Percentiles rank a stretch among this genome's conserved stretches.
phyloP scores from a whole-genome alignment of 2,888 invertebrate genomes.

The Pterostichus niger region DNA sequence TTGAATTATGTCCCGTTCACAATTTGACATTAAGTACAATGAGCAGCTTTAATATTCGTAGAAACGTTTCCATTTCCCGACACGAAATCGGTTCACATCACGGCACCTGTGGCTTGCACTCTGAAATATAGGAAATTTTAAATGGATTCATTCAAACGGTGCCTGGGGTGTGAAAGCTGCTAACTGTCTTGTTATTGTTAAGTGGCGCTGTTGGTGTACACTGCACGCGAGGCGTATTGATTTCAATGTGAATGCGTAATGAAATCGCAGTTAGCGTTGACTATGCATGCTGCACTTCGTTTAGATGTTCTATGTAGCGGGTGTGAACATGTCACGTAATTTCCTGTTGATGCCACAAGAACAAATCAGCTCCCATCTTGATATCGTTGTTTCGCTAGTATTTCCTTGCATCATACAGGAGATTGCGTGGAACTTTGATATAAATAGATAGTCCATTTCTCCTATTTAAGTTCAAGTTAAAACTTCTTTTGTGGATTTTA shows the following conservation, averaged over 20 bases:
- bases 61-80: conserved; percentile 11
- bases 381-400: conserved; percentile 2
- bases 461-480: neutral
- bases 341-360: conserved; percentile 39
- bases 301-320: neutral
- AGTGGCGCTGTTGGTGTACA: neutral
- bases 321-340: conserved; percentile 42
- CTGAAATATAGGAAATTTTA: conserved; percentile 40
- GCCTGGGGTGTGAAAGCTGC: conserved; percentile 25
- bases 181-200: conserved; percentile 29
- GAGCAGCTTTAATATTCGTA: conserved; percentile 26
- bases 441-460: neutral
- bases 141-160: conserved; percentile 30
- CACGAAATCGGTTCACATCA: conserved; percentile 31
- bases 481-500: too few relatives aligned
- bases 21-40: neutral
- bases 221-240: conserved; percentile 40
- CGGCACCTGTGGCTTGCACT: conserved; percentile 29
- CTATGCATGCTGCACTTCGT: conserved; percentile 37
- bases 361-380: conserved; percentile 19
- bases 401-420: neutral
- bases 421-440: neutral
- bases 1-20: neutral
- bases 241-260: conserved; percentile 32
- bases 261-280: conserved; percentile 34